Base-by-base conservation (phyloP, 1,140 invertebrate genomes). In the Oppia nitens region DNA sequence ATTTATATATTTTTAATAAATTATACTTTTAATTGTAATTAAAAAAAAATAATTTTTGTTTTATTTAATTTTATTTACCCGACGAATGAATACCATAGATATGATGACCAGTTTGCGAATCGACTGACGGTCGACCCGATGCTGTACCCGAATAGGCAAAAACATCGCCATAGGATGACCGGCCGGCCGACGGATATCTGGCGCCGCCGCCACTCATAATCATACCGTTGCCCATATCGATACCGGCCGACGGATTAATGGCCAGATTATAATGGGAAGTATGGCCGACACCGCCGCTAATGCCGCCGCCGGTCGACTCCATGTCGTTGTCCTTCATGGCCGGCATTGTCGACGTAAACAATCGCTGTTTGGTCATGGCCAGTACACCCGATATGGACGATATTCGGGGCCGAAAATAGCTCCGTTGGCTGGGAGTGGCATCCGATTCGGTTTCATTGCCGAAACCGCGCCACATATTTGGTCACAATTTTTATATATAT, bases 321-420 rank as follows among this genome's bases (percentile, higher is more conserved):
- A 28, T 53, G 20, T 57, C 23, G n/a, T n/a, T n/a, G 20, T 40
- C 52, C 9, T 28, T 29, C 9, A 28, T 47, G 23, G 59, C 21
- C 27, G 29, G 32, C 32, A 40, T 40, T 6, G 32, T n/a, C 26
- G 53, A 29, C 2, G 59, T 60, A 3, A 60, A 55, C 14, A 60
- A 28, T 23, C 59, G 52, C 47, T 60, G 59, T 27, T 60, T 60
- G 1, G 59, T 60, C 52, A 60, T 56, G 6, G 53, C 51, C 32
- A 60, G 45, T 6, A 55, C 59, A 29, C 59, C 59, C 9, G 59
- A 60, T 24, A 60, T 60, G 6, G 59, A 60, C 11, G 45, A 50
- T 49, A 60, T 60, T 28, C 59, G 29, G 17, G 59, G 59, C n/a
- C 59, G 52, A 45, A 60, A 60, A 29, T 60, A 60, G n/a, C 59